Evolutionary conservation across 2,888 invertebrate genomes (phyloP).

Genomic region (Himalopsyche anomala): DNA sequence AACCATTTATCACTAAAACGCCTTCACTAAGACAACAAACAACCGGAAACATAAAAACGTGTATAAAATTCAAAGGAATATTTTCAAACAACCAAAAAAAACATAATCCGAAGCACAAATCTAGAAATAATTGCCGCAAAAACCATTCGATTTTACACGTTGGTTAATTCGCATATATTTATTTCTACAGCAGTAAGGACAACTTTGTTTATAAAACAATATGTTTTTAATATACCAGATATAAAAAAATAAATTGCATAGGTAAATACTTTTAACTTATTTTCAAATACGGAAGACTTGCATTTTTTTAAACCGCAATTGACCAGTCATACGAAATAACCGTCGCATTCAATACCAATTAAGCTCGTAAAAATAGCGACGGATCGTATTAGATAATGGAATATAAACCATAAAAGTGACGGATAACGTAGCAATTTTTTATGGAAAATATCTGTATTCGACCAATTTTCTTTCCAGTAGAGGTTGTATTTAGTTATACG

Average conservation of each 20-base stretch:
- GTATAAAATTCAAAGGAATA: slow-evolving; percentile 37
- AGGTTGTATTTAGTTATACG: not conserved
- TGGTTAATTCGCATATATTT: not conserved
- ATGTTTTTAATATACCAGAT: not conserved
- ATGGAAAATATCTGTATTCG: not conserved
- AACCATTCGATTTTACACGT: slow-evolving; percentile 15
- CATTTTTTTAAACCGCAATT: not conserved
- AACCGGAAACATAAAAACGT: slow-evolving; percentile 43
- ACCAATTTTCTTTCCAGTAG: not conserved
- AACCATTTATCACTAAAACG: not conserved
- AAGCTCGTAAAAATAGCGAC: too few relatives aligned
- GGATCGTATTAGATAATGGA: too few relatives aligned
- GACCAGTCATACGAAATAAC: too few relatives aligned
- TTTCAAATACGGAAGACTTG: slow-evolving; percentile 1
- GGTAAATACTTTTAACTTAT: not conserved
- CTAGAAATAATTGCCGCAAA: slow-evolving; percentile 29
- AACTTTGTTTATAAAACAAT: not conserved
- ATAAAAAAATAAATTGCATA: slow-evolving; percentile 3
- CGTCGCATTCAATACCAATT: too few relatives aligned
- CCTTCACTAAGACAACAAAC: not conserved
- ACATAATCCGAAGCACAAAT: not conserved
- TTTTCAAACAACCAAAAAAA: slow-evolving; percentile 22
- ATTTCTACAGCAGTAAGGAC: not conserved
- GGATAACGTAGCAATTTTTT: too few relatives aligned
- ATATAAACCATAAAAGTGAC: too few relatives aligned